phyloP scores from a whole-genome alignment of 2,888 invertebrate species.

The Hanleya hanleyi region DNA sequence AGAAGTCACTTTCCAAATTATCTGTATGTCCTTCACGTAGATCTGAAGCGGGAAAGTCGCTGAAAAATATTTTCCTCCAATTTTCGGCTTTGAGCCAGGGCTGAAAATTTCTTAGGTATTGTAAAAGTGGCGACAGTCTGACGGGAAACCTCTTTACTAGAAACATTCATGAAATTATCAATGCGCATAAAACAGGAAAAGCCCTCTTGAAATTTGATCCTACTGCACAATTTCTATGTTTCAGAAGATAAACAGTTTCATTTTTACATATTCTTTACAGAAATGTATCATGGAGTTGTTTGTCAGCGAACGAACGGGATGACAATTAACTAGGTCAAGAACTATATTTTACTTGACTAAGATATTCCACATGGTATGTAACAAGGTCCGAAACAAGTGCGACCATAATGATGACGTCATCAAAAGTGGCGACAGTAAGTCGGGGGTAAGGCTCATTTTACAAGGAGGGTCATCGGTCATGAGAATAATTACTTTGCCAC shows the following conservation, averaged over 20 bases:
- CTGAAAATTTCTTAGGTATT: slow-evolving; percentile 47
- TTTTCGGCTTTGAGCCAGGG: slow-evolving; percentile 11
- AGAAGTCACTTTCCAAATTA: not conserved
- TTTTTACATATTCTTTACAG: not conserved
- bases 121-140: slow-evolving; percentile 67
- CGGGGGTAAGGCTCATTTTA: slow-evolving; percentile 31
- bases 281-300: too few species aligned
- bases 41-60: slow-evolving; percentile 6
- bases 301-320: too few species aligned
- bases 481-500: too few species aligned
- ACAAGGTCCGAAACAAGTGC: not conserved
- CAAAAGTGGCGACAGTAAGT: slow-evolving; percentile 63
- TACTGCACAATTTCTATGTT: slow-evolving; percentile 19
- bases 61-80: slow-evolving; percentile 9
- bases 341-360: too few species aligned
- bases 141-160: slow-evolving; percentile 60
- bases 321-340: too few species aligned
- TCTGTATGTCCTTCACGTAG: not conserved
- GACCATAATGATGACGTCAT: slow-evolving; percentile 54
- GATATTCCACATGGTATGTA: too few species aligned
- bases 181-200: slow-evolving; percentile 18
- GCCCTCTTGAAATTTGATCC: not conserved
- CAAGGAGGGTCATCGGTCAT: too few species aligned
- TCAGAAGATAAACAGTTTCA: not conserved
- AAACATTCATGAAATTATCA: slow-evolving; percentile 27